Percentiles rank a stretch among this genome's conserved stretches.
These are phyloP conservation scores for Pheucticus melanocephalus DNA, from an alignment of 2,113 vertebrate genomes.

Conservation along the genomic window DNA sequence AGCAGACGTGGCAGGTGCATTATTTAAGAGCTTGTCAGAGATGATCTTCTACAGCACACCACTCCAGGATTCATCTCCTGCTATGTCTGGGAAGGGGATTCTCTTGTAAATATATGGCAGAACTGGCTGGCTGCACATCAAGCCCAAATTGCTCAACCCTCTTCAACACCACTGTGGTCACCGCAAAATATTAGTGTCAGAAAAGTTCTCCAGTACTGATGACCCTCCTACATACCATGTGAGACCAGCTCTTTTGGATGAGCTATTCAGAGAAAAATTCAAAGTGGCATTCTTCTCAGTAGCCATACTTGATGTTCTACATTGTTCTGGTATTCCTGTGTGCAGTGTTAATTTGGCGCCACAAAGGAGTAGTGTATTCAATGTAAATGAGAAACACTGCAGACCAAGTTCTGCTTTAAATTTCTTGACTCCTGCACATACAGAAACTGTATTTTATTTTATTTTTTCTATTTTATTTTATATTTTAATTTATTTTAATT, in stretches of 20 bases:
- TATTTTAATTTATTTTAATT: not conserved
- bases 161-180: not conserved
- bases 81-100: not conserved
- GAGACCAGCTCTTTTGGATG: not conserved
- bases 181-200: not conserved
- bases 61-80: not conserved
- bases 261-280: not conserved
- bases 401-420: not conserved
- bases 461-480: not conserved
- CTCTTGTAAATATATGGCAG: not conserved
- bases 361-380: not conserved
- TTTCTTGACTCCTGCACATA: not conserved
- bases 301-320: not conserved
- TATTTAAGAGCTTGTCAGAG: slow-evolving; percentile 77
- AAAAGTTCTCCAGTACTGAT: not conserved
- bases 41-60: slow-evolving; percentile 53
- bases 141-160: not conserved
- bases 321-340: not conserved
- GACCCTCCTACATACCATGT: not conserved
- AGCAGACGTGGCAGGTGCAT: slow-evolving; percentile 52
- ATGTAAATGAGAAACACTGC: not conserved
- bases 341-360: not conserved
- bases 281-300: not conserved
- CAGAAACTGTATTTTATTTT: not conserved
- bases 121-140: not conserved